A percentile compares a stretch with the other conserved stretches of the same genome.
phyloP scores from a whole-genome alignment of 2,797 vertebrate genomes.

The Chelmon rostratus region DNA sequence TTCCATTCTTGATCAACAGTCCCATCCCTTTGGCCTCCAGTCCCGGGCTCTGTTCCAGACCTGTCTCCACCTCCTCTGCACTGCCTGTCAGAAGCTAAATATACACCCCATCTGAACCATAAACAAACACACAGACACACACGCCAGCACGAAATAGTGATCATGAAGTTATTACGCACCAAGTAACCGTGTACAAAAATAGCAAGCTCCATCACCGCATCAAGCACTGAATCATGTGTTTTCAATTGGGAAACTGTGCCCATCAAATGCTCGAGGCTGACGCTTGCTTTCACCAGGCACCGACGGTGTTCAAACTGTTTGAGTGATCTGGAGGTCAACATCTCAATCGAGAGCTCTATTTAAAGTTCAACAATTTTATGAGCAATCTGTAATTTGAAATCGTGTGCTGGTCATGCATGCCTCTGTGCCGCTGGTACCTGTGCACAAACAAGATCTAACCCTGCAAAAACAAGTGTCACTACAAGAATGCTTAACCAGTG shows the following conservation, averaged over 20 bases:
- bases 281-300: neutral
- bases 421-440: neutral
- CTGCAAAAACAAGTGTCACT: neutral
- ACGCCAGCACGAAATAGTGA: slow-evolving; percentile 29
- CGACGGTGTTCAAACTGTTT: neutral
- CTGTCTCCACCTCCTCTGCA: slow-evolving; percentile 77
- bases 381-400: slow-evolving; percentile 3
- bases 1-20: slow-evolving; percentile 65
- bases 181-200: slow-evolving; percentile 27
- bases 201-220: slow-evolving; percentile 14
- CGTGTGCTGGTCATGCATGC: neutral
- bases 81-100: slow-evolving; percentile 82
- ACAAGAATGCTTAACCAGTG: neutral
- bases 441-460: neutral
- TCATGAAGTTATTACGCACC: slow-evolving; percentile 31
- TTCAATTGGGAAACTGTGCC: neutral
- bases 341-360: slow-evolving; percentile 5
- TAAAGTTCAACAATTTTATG: neutral
- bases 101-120: slow-evolving; percentile 65
- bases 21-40: slow-evolving; percentile 68
- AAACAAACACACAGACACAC: slow-evolving; percentile 54
- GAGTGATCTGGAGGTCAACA: neutral
- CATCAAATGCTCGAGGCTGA: neutral
- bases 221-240: slow-evolving; percentile 19
- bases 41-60: slow-evolving; percentile 80